Percentiles rank a stretch among this genome's conserved stretches.
phyloP scores from a whole-genome alignment of 2,888 invertebrate genomes.

The Gasteruption jaculator region DNA sequence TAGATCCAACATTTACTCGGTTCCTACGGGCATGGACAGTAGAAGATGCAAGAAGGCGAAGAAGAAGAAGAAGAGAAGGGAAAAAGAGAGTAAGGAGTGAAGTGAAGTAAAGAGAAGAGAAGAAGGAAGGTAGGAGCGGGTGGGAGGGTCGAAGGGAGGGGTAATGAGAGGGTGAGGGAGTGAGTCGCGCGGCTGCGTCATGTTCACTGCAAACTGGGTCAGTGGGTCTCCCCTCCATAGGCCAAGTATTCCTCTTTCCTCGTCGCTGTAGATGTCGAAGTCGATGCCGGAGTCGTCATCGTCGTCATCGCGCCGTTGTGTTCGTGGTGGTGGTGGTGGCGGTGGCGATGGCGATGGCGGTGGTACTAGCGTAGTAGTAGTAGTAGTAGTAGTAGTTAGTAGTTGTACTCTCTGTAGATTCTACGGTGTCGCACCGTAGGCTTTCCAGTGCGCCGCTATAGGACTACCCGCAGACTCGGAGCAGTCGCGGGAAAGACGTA shows the following conservation, averaged over 20 bases:
- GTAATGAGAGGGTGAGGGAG: constrained; percentile 38
- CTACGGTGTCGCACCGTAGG: too few relatives aligned
- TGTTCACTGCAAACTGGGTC: constrained; percentile 68
- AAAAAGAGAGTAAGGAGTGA: constrained; percentile 10
- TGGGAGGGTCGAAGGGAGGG: constrained; percentile 22
- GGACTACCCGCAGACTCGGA: constrained; percentile 4
- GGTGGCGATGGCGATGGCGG: constrained; percentile 21
- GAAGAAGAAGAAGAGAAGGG: constrained; percentile 16
- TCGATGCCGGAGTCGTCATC: too few relatives aligned
- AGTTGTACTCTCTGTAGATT: too few relatives aligned
- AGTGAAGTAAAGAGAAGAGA: constrained; percentile 8
- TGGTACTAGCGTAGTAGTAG: constrained; percentile 11
- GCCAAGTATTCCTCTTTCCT: constrained; percentile 34
- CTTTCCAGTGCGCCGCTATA: constrained; percentile 19
- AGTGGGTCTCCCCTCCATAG: constrained; percentile 72
- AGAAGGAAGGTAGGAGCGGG: constrained; percentile 17
- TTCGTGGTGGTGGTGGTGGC: not conserved
- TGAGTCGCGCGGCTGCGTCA: constrained; percentile 49
- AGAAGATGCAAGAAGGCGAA: too few relatives aligned
- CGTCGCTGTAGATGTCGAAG: constrained; percentile 27
- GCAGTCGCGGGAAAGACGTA: constrained; percentile 9
- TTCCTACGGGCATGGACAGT: too few relatives aligned
- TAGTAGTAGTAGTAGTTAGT: too few relatives aligned
- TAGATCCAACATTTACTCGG: too few relatives aligned
- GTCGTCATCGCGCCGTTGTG: too few relatives aligned